Evolutionary conservation across 2,888 invertebrate species (phyloP).

Genomic region (Nymphalis urticae): DNA sequence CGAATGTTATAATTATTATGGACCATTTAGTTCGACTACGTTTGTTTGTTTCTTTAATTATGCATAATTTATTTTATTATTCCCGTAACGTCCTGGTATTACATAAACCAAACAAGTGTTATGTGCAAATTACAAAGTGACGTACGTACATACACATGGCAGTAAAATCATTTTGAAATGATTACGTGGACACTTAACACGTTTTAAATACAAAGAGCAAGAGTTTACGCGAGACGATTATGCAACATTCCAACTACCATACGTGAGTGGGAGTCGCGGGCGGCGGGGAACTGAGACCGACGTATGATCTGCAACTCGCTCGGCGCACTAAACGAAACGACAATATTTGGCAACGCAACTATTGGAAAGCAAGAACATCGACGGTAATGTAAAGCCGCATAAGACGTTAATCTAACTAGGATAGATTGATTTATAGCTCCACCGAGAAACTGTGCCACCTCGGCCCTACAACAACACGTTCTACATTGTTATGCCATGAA

Average conservation of each 20-base stretch:
- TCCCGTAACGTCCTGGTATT: conserved; percentile 5
- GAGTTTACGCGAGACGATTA: conserved; percentile 60
- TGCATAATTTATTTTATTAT: not conserved
- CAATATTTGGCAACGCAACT: conserved; percentile 65
- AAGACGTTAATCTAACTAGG: conserved; percentile 73
- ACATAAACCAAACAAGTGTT: conserved; percentile 27
- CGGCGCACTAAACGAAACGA: conserved; percentile 49
- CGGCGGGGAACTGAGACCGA: conserved; percentile 43
- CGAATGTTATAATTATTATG: conserved; percentile 7
- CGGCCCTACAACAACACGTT: conserved; percentile 69
- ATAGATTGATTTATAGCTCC: conserved; percentile 75
- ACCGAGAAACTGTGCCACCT: conserved; percentile 78
- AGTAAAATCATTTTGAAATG: conserved; percentile 56
- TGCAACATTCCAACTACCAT: conserved; percentile 56
- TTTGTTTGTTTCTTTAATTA: not conserved
- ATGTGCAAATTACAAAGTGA: conserved; percentile 41
- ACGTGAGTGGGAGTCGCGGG: conserved; percentile 48
- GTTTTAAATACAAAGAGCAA: conserved; percentile 69
- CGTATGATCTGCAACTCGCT: conserved; percentile 38
- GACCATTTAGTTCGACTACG: not conserved
- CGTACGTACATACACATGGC: conserved; percentile 33
- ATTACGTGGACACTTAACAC: conserved; percentile 59
- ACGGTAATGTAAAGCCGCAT: conserved; percentile 58
- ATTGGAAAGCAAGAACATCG: conserved; percentile 71
- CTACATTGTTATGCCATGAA: conserved; percentile 72